These are phyloP conservation scores for Diadema setosum DNA, from an alignment of 35 echinoderm and acorn worm genomes.

Conservation along the genomic window DNA sequence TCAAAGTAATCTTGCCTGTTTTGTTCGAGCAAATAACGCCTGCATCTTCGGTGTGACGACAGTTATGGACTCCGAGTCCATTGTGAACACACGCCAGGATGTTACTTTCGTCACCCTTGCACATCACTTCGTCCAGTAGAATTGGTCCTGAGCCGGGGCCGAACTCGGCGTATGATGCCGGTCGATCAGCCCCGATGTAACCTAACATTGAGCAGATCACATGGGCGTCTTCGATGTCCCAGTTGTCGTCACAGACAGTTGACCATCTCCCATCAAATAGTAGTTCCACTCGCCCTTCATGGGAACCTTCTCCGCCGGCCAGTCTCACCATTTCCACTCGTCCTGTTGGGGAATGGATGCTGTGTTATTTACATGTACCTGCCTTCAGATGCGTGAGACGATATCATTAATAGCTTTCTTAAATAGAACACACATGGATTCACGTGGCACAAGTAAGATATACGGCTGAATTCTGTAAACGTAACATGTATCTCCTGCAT, in stretches of 20 bases:
- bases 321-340: conserved; percentile 43
- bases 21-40: background rate
- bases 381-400: no score
- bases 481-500: no score
- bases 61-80: conserved; percentile 18
- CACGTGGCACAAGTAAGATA: no score
- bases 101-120: background rate
- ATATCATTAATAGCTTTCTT: no score
- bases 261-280: conserved; percentile 27
- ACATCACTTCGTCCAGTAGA: background rate
- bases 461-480: no score
- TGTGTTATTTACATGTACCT: no score
- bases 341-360: no score
- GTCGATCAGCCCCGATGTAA: conserved; percentile 3
- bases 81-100: background rate
- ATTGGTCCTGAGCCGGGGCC: background rate
- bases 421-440: no score
- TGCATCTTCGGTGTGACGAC: conserved; percentile 22
- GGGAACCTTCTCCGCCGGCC: background rate
- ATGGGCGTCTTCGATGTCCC: conserved; percentile 29
- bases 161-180: background rate
- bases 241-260: conserved; percentile 56
- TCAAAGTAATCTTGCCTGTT: no score
- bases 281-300: conserved; percentile 48
- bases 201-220: conserved; percentile 45